A percentile compares a stretch with the other conserved stretches of the same genome.
These are phyloP conservation scores for Halictus quadricinctus DNA, from an alignment of 2,888 invertebrate species.

Conservation along the genomic window DNA sequence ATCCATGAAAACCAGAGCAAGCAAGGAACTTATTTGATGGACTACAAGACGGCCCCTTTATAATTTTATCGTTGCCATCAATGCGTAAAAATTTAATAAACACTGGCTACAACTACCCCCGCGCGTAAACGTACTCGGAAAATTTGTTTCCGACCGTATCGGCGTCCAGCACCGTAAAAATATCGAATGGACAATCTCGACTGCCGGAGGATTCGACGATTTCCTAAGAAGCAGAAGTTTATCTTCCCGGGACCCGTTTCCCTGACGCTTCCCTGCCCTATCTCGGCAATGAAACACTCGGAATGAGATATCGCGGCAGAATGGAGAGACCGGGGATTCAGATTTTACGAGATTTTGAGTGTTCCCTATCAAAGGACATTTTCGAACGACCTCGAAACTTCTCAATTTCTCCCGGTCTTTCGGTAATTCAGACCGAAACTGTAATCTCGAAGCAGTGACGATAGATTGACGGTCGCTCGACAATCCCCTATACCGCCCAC, in stretches of 20 bases:
- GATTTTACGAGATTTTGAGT: conserved; percentile 74
- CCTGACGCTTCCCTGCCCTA: conserved; percentile 24
- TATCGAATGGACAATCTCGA: background rate
- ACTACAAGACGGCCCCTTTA: background rate
- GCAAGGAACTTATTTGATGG: background rate
- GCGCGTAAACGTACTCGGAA: background rate
- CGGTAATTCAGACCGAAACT: conserved; percentile 32
- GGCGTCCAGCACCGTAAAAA: background rate
- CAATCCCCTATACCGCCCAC: conserved; percentile 57
- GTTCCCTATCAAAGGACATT: conserved; percentile 67
- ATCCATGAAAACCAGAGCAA: background rate
- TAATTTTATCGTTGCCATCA: background rate
- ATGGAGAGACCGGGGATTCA: conserved; percentile 43
- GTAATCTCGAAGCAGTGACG: conserved; percentile 14
- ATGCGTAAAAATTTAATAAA: background rate
- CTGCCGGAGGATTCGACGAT: background rate
- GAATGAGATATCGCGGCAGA: conserved; percentile 40
- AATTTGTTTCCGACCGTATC: conserved; percentile 2
- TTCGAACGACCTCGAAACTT: conserved; percentile 52
- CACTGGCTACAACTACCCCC: background rate
- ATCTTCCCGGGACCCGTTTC: conserved; percentile 31
- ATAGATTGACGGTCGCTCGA: conserved; percentile 33
- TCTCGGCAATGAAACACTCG: conserved; percentile 38
- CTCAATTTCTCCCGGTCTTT: conserved; percentile 31
- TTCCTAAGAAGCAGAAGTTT: conserved; percentile 30